Conservation (phyloP, 92 coral and sea anemone genomes). For the Palythoa caribaeorum region DNA sequence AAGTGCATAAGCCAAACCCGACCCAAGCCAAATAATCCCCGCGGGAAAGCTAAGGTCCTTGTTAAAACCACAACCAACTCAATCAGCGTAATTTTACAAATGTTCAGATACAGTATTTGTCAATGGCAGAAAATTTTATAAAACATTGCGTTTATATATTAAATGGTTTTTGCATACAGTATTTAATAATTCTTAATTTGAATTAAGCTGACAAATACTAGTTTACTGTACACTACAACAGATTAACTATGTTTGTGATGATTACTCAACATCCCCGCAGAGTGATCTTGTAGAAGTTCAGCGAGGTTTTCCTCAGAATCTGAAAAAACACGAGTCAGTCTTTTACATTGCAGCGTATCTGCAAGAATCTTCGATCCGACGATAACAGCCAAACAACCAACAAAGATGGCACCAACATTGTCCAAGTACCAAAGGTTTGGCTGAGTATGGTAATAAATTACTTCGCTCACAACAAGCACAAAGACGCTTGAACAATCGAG, state of each 20-base stretch:
- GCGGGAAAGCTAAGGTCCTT: too few relatives aligned
- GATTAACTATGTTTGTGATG: neutral
- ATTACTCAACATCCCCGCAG: neutral
- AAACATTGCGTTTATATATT: too few relatives aligned
- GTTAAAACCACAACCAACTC: too few relatives aligned
- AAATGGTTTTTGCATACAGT: too few relatives aligned
- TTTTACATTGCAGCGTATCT: conserved; percentile 18
- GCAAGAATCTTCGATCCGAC: conserved; percentile 26
- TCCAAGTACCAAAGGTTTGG: conserved; percentile 32
- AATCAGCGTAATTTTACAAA: too few relatives aligned
- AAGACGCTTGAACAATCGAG: neutral
- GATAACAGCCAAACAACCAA: conserved; percentile 5
- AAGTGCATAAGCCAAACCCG: too few relatives aligned
- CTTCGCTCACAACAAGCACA: neutral
- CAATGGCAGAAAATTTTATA: too few relatives aligned
- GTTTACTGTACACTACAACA: too few relatives aligned
- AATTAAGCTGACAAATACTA: too few relatives aligned
- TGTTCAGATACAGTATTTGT: too few relatives aligned
- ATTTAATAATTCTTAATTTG: too few relatives aligned
- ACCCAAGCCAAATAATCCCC: too few relatives aligned
- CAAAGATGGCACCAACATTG: conserved; percentile 32
- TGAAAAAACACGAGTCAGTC: neutral
- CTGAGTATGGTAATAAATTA: neutral
- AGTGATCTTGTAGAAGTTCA: neutral
- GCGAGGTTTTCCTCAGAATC: conserved; percentile 2